phyloP scores from a whole-genome alignment of 2,888 invertebrate genomes.

The Venusia cambrica region DNA sequence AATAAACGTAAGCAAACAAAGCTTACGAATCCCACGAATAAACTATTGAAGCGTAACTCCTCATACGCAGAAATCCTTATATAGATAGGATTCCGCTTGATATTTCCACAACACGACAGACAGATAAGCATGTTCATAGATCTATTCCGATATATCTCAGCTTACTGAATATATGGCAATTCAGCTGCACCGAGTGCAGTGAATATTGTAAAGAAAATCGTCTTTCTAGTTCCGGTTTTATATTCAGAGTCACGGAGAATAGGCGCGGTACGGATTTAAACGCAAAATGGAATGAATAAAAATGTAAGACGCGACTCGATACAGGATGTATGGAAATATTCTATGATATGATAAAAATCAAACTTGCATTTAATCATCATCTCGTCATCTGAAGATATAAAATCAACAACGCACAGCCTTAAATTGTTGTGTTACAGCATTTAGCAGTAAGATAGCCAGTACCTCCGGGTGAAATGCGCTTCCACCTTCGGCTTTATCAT shows the following conservation, averaged over 20 bases:
- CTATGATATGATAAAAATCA: too few relatives aligned
- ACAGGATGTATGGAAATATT: too few relatives aligned
- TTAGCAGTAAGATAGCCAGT: too few relatives aligned
- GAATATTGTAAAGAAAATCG: constrained; percentile 37
- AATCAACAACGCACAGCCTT: too few relatives aligned
- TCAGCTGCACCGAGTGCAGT: constrained; percentile 30
- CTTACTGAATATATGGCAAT: constrained; percentile 34
- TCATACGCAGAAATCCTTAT: constrained; percentile 22
- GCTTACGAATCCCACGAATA: constrained; percentile 3
- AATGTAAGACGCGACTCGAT: too few relatives aligned
- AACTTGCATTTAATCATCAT: too few relatives aligned
- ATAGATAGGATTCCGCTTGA: constrained; percentile 14
- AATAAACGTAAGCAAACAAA: constrained; percentile 4
- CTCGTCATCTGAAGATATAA: too few relatives aligned
- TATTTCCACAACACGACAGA: constrained; percentile 19
- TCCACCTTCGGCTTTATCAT: too few relatives aligned
- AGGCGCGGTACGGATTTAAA: constrained; percentile 28
- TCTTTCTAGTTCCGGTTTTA: constrained; percentile 31
- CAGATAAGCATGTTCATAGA: constrained; percentile 28
- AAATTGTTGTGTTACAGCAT: too few relatives aligned
- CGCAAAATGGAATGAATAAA: constrained; percentile 33
- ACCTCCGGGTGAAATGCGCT: too few relatives aligned
- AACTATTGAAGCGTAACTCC: constrained; percentile 9
- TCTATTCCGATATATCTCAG: constrained; percentile 30
- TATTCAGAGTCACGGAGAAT: too few relatives aligned